These are phyloP conservation scores for Aphidius ervi DNA, from an alignment of 1,140 invertebrate species.

Conservation along the genomic window DNA sequence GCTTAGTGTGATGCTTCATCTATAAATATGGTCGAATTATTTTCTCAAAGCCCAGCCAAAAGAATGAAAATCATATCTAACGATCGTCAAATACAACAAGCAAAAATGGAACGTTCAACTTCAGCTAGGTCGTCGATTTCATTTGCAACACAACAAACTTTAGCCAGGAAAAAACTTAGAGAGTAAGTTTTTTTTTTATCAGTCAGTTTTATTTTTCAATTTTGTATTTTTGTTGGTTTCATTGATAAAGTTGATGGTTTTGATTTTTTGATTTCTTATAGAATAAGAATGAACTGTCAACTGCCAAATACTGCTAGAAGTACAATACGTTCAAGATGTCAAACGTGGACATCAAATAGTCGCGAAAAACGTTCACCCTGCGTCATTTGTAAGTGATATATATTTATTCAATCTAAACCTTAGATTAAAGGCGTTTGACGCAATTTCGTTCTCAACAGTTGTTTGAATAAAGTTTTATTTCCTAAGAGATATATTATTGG, in stretches of 20 bases:
- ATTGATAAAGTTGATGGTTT: neutral
- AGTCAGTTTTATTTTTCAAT: neutral
- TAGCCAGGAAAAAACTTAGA: constrained; percentile 49
- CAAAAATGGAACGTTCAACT: constrained; percentile 41
- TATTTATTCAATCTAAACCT: no score
- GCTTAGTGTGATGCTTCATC: constrained; percentile 47
- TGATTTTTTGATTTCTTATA: constrained; percentile 22
- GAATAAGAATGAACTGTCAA: constrained; percentile 31
- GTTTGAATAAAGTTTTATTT: no score
- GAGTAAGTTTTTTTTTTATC: constrained; percentile 39
- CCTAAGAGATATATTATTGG: no score
- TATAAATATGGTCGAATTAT: constrained; percentile 48
- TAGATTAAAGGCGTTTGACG: no score
- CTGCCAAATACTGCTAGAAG: constrained; percentile 22
- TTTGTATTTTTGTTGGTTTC: constrained; percentile 17
- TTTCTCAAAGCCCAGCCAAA: constrained; percentile 38
- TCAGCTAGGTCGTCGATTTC: constrained; percentile 47
- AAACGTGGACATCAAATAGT: constrained; percentile 47
- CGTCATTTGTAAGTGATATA: constrained; percentile 34
- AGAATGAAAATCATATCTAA: constrained; percentile 47
- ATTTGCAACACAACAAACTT: constrained; percentile 50
- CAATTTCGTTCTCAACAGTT: no score
- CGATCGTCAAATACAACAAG: constrained; percentile 46
- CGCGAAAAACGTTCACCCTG: constrained; percentile 41
- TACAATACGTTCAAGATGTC: constrained; percentile 41